Evolutionary conservation across 2,888 invertebrate species (phyloP), one percentile per base, ranked within the genome.

Genomic region (Sinotaia quadrata): DNA sequence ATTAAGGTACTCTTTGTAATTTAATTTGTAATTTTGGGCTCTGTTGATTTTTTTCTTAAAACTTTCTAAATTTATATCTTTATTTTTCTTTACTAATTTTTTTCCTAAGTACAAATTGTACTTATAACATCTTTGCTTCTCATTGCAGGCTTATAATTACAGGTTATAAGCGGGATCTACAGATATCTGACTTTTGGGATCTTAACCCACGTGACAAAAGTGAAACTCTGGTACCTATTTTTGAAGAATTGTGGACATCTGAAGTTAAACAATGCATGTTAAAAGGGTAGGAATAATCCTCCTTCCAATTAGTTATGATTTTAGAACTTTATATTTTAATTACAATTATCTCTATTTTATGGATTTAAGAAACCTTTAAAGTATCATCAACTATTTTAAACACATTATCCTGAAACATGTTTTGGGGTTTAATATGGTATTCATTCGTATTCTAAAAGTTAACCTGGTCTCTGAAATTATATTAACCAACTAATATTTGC

Each of bases 241-340:
- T 69, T 51, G 67, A 72, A 2, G 34, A 24, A 10, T 47, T 60
- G 4, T 72, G 72, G 72, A 29, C 36, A 15, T 21, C 41, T 12
- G 69, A 72, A 37, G 34, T 59, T n/a, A 29, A 54, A 4, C 54
- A 56, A 4, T 65, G 65, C 37, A 56, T 56, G 65, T 29, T 44
- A 7, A 54, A 63, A 56, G 63, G 63, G 56, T 65, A 18, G 31
- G n/a, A 18, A 21, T 10, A 4, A 2, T 31, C 29, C 47, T 24
- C 47, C 8, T 4, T 24, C 8, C 15, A 18, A 12, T 2, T n/a
- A 2, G 41, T 41, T 41, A 41, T 80, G 77, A 75, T 68, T 84
- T 83, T 21, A 79, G 78, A n/a, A n/a, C n/a, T n/a, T n/a, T n/a
- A n/a, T n/a, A n/a, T n/a, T n/a, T n/a, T n/a, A n/a, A n/a, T n/a